Evolutionary conservation across 2,888 invertebrate species (phyloP), one percentile per base, ranked within the genome.

Genomic region (Xanthostigma xanthostigma): DNA sequence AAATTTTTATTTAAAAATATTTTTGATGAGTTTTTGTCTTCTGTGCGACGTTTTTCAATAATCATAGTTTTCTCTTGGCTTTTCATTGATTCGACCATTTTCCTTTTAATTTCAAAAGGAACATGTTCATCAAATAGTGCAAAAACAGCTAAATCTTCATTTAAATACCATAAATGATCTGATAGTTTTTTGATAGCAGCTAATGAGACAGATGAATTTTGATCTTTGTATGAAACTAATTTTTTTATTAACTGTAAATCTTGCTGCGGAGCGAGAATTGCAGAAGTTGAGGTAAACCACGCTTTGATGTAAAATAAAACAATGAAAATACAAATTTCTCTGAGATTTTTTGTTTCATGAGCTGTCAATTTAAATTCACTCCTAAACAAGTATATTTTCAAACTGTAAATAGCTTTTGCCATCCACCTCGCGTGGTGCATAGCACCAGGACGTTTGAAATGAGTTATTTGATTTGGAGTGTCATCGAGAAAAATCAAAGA

Each of bases 351-450:
- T 9, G 48, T 33, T 49, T 58, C 60, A 27, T 39, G 17, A 2
- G 1, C 35, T 14, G 49, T 54, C 10, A 59, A 41, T 13, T 52
- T 36, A 42, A 57, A 58, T 43, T 58, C 48, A 5, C 52, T 42
- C 13, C 53, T 48, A 46, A 58, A 56, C 13, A 60, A 40, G 44
- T 50, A 58, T 36, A 60, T 57, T 54, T 60, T 60, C 12, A 58
- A 50, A 39, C 50, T 51, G 48, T 60, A 59, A 52, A 49, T 54
- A 36, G 53, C 57, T 50, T 52, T 58, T 9, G 53, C 50, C 56
- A 58, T 59, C 57, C 58, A 60, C 33, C 57, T 40, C 9, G 59
- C 57, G 50, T 58, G 56, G 27, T 57, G 58, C 36, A 56, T 45
- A 33, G 56, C 53, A 34, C 57, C 58, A 48, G 38, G 38, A 37